A percentile compares a stretch with the other conserved stretches of the same genome.
Conservation (phyloP, 1,140 invertebrate species). For the Phocides pigmalion region DNA sequence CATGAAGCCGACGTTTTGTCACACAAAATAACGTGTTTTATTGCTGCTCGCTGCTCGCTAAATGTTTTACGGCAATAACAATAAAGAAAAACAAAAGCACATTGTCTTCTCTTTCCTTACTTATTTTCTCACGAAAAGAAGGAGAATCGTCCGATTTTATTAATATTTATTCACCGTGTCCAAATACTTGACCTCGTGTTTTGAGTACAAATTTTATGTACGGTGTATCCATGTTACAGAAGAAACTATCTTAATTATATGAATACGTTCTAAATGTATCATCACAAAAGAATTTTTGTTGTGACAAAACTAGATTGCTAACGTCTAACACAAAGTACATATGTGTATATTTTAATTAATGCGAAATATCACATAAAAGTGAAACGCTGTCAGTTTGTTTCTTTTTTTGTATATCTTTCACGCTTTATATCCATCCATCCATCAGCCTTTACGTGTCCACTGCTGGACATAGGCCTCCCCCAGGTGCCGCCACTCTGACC, state of each 20-base stretch:
- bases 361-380: too few relatives aligned
- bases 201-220: constrained; percentile 56
- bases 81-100: constrained; percentile 83
- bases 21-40: constrained; percentile 83
- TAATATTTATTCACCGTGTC: constrained; percentile 73
- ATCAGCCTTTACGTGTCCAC: too few relatives aligned
- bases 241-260: neutral
- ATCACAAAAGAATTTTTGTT: too few relatives aligned
- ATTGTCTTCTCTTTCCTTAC: constrained; percentile 69
- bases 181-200: constrained; percentile 68
- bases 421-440: too few relatives aligned
- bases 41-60: constrained; percentile 65
- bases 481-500: too few relatives aligned
- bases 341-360: too few relatives aligned
- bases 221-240: constrained; percentile 36
- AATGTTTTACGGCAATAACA: constrained; percentile 82
- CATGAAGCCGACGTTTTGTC: constrained; percentile 82
- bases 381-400: too few relatives aligned
- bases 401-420: too few relatives aligned
- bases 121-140: constrained; percentile 75
- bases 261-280: too few relatives aligned
- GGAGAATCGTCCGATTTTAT: constrained; percentile 71
- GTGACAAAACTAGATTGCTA: too few relatives aligned
- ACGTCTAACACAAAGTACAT: too few relatives aligned
- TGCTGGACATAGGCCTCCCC: too few relatives aligned